Base-by-base conservation (phyloP, 37 sponge, comb jelly and placozoan genomes). In the Hexactinellida sp. region DNA sequence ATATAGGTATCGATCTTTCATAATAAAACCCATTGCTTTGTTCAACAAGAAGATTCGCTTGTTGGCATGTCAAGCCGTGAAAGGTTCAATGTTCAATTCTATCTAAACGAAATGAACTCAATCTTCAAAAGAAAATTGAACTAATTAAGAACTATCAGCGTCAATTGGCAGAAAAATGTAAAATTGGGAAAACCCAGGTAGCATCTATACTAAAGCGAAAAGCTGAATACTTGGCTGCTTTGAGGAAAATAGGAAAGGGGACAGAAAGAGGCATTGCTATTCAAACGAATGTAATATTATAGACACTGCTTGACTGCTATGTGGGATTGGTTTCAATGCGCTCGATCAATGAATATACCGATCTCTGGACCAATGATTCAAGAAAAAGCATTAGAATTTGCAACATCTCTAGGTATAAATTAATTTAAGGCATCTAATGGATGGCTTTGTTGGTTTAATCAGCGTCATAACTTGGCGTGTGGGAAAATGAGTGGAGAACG, bases 321-420 rank as follows among this genome's bases (percentile, higher is more conserved):
- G 76, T 63, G 76, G 76, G 76, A 63, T n/a, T 63, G 76, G 76
- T 63, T 63, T 63, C 76, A 63, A 63, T 63, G 5, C 13, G 76
- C 76, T 63, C 76, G 76, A 21, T 63, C 16, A 63, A 63, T n/a
- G 3, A 63, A 63, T 23, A 63, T 28, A 63, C 25, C 28, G 19
- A 7, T 63, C 76, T 28, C 76, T 28, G 76, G 76, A 7, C 76
- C 76, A 3, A 21, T 63, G 76, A 63, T 10, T 24, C 76, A 63
- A 63, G 76, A 63, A 24, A 63, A 63, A 63, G 76, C 76, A 30
- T 63, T 63, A 63, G 76, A 63, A 63, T 63, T 63, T 21, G 25
- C 76, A 38, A 13, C 38, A 63, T 21, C 38, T 83, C 23, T 38
- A 63, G 52, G 52, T 9, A 16, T 47, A 19, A 16, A 47, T 16